Evolutionary conservation across 2,797 vertebrate genomes (phyloP).

Genomic region (Gallinago nigripennis): DNA sequence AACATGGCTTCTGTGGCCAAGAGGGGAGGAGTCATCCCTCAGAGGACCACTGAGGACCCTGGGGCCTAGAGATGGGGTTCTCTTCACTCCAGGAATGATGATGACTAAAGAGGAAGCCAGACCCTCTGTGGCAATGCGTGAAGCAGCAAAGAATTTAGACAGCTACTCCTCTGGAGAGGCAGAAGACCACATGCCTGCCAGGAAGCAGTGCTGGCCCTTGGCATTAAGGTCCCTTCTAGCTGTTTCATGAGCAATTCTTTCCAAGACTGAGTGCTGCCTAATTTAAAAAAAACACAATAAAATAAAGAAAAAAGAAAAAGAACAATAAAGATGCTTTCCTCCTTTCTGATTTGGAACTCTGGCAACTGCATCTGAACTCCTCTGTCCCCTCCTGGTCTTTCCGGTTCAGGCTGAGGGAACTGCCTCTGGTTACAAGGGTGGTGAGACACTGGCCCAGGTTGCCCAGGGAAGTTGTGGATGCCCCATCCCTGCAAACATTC

Average conservation of each 20-base stretch:
- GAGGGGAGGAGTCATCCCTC: not conserved
- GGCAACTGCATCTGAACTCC: not conserved
- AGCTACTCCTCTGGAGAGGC: not conserved
- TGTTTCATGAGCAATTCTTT: not conserved
- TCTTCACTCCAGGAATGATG: not conserved
- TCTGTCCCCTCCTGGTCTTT: not conserved
- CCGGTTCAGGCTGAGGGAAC: not conserved
- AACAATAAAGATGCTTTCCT: not conserved
- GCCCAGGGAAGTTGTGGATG: not conserved
- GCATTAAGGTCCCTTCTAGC: not conserved
- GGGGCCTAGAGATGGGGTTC: not conserved
- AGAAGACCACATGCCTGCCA: not conserved
- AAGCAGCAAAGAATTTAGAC: not conserved
- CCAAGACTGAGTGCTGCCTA: not conserved
- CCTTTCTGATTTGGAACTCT: not conserved
- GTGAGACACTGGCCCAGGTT: not conserved
- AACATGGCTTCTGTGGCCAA: not conserved
- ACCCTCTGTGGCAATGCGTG: accelerated
- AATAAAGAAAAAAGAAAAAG: not conserved
- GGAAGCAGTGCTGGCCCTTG: not conserved
- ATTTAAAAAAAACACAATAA: not conserved
- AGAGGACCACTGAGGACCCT: not conserved
- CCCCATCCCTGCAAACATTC: not conserved
- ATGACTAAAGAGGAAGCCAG: not conserved
- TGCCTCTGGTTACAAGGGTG: not conserved